Base-by-base conservation (phyloP, 2,113 vertebrate genomes). In the Podilymbus podiceps region DNA sequence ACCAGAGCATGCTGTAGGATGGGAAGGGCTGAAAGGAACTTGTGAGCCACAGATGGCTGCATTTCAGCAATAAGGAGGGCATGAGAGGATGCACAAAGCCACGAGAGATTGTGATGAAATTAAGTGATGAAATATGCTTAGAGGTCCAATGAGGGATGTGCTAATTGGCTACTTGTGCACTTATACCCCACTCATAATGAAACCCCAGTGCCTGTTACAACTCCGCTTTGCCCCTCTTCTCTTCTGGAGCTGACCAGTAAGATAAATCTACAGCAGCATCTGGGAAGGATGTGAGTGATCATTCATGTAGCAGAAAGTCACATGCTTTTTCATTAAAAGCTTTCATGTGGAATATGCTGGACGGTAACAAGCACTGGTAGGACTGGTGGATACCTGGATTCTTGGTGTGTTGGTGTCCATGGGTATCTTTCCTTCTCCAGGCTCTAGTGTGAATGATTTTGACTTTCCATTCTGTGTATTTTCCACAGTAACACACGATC, bases 231-330 rank as follows among this genome's bases (percentile, higher is more conserved):
- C 10, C 14, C 75, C 31, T 60, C 4, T 47, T n/a, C 6, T 86
- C 71, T 87, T 75, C 46, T 33, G 50, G 63, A 67, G 8, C 47
- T 66, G 42, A 83, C 21, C 23, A 46, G 46, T 58, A 47, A 63
- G 35, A 74, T 28, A 76, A 73, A 87, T 30, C 22, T 79, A 22
- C 15, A 76, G 15, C 17, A 19, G 13, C 0, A 0, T 30, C 27
- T 71, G 63, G 63, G 21, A 80, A 74, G 42, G 46, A 55, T 33
- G 20, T 24, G 50, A 75, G 18, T 11, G 25, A 59, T 53, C 17
- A 47, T 31, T 46, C 22, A 6, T 3, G 5, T 55, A 31, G 63
- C 59, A 79, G 40, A 55, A 49, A 90, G 15, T 18, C 38, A 40
- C 1, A 3, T 2, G 4, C 13, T 71, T 88, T 75, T 80, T 20